Base-by-base conservation (phyloP, 2,113 vertebrate genomes). In the Argyrosomus japonicus region DNA sequence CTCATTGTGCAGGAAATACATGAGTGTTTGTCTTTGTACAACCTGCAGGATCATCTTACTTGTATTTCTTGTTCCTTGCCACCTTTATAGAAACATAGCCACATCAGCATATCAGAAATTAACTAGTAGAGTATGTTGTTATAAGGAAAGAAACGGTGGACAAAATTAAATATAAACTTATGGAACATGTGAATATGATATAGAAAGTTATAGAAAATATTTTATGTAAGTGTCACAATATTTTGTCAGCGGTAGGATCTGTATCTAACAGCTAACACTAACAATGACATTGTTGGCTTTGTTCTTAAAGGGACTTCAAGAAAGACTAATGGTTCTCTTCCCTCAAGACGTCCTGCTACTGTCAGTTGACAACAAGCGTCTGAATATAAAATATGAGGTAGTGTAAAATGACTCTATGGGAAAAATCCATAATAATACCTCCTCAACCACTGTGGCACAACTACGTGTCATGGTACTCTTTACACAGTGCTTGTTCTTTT, bases 311-410 rank as follows among this genome's bases (percentile, higher is more conserved):
- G 89, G 79, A 15, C 92, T 94, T 79, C 94, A 96, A 69, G 95
- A 96, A 71, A 88, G 92, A 54, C 74, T 94, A 68, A 83, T 96
- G 91, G 87, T 96, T 56, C 92, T 97, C 40, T 97, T 97, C 83
- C 92, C 95, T 70, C 92, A 94, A 68, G 95, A 97, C 5, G 82
- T 97, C 15, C 90, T 97, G 64, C 94, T 97, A 77, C 94, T 96
- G 50, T 96, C 96, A 68, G 87, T 96, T 0, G 95, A 96, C 85
- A 84, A 81, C 58, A 91, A 94, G 32, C 85, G 79, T 21, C 89
- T 93, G 25, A 83, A 77, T 58, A 79, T 96, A 75, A 94, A 80
- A 61, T 96, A 96, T 63, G 94, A 97, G 95, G 96, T 97, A 89
- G 54, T 40, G 68, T 68, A 57, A 88, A 82, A 65, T 83, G 29